Conservation (phyloP, 2,888 invertebrate species). For the Hemaris fuciformis region DNA sequence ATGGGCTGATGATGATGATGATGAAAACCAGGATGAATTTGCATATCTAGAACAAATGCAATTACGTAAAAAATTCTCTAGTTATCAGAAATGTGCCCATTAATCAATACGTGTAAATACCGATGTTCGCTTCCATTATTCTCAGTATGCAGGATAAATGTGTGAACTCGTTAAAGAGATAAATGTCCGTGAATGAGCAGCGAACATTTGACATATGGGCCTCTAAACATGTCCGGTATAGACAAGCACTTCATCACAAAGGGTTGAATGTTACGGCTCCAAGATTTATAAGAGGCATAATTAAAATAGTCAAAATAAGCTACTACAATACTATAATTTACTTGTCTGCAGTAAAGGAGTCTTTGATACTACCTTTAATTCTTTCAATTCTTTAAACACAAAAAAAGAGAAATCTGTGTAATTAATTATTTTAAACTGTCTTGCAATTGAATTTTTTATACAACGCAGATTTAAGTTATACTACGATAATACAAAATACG, state of each 20-base stretch:
- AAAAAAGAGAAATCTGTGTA: too few relatives aligned
- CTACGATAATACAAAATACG: too few relatives aligned
- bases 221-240: background rate
- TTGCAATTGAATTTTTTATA: too few relatives aligned
- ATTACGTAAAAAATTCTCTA: too few relatives aligned
- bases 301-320: background rate
- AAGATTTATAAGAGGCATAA: background rate
- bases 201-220: background rate
- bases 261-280: background rate
- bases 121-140: slow-evolving; percentile 30
- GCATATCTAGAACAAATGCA: too few relatives aligned
- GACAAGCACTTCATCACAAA: background rate
- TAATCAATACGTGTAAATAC: slow-evolving; percentile 4
- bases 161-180: slow-evolving; percentile 55
- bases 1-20: too few relatives aligned
- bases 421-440: too few relatives aligned
- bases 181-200: slow-evolving; percentile 22
- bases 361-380: too few relatives aligned
- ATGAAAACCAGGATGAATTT: too few relatives aligned
- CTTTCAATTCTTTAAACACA: too few relatives aligned
- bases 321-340: background rate
- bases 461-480: too few relatives aligned
- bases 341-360: too few relatives aligned
- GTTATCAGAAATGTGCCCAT: background rate
- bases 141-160: slow-evolving; percentile 37